phyloP scores from a whole-genome alignment of 1,140 invertebrate genomes.

The Lycorma delicatula region DNA sequence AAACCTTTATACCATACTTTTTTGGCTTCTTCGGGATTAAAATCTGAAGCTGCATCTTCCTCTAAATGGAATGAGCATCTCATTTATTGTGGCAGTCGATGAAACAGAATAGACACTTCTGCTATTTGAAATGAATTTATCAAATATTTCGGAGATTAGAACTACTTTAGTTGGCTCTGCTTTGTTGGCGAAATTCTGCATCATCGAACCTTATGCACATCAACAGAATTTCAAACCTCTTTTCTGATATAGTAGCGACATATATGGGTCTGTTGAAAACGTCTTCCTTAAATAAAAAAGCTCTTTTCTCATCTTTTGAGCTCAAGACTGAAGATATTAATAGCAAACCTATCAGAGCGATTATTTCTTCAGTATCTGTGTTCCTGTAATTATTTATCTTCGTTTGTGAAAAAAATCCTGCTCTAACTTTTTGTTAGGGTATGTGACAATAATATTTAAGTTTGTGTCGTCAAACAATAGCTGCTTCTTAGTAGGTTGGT shows the following conservation, averaged over 20 bases:
- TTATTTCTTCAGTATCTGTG: constrained; percentile 5
- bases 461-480: background rate
- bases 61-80: constrained; percentile 36
- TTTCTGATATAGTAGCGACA: background rate
- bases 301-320: background rate
- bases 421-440: background rate
- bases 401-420: background rate
- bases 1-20: constrained; percentile 12
- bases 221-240: background rate
- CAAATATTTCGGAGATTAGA: constrained; percentile 2
- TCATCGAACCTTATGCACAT: background rate
- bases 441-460: background rate
- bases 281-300: background rate
- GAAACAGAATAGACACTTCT: background rate
- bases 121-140: background rate
- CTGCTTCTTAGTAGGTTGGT: background rate
- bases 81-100: constrained; percentile 24
- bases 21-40: constrained; percentile 7
- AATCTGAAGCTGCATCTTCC: constrained; percentile 35
- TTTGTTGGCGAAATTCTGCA: too few species aligned
- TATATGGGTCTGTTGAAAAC: background rate
- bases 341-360: background rate
- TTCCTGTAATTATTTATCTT: constrained; percentile 1
- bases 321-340: background rate
- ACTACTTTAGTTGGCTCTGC: too few species aligned